Conservation (phyloP, 2,797 vertebrate species). For the Xiphorhynchus erythropygius region DNA sequence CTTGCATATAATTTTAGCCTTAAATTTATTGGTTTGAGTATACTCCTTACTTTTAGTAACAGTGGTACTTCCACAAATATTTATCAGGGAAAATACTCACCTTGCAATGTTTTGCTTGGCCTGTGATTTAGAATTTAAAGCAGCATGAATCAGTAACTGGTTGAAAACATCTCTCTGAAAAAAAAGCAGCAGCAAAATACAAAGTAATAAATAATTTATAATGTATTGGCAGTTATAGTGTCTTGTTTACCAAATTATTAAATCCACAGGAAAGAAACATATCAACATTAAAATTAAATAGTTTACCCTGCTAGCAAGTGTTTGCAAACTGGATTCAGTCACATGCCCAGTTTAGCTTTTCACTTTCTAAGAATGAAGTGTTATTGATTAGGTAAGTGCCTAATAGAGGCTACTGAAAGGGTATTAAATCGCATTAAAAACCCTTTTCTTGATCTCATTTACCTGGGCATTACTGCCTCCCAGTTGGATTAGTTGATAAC, state of each 20-base stretch:
- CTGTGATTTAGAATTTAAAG: conserved; percentile 84
- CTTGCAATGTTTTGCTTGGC: conserved; percentile 84
- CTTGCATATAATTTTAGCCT: not conserved
- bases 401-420: not conserved
- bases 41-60: not conserved
- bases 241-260: not conserved
- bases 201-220: not conserved
- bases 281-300: not conserved
- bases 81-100: conserved; percentile 70
- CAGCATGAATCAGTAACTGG: conserved; percentile 89
- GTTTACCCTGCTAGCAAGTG: not conserved
- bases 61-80: not conserved
- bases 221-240: not conserved
- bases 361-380: not conserved
- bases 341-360: not conserved
- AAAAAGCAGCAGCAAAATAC: not conserved
- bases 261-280: not conserved
- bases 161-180: conserved; percentile 93
- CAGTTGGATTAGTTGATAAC: conserved; percentile 78
- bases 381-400: not conserved
- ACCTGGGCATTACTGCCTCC: conserved; percentile 97
- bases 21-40: not conserved
- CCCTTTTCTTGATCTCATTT: not conserved
- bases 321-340: not conserved
- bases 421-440: not conserved